Conservation (phyloP, 2,888 invertebrate species). For the Drosophila quinaria region DNA sequence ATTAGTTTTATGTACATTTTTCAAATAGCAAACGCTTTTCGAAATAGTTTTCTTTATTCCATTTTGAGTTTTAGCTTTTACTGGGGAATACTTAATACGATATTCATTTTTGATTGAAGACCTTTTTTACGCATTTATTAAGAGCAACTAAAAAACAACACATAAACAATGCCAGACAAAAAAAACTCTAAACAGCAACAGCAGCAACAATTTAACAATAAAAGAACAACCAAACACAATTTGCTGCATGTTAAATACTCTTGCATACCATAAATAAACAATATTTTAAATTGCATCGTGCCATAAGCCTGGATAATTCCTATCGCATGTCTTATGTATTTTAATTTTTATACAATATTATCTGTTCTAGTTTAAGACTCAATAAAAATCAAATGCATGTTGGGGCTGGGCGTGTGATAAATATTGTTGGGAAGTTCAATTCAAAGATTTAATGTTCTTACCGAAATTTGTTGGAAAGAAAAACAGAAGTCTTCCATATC, state of each 20-base stretch:
- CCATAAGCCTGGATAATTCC: slow-evolving; percentile 2
- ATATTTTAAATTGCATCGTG: slow-evolving; percentile 31
- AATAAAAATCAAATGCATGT: slow-evolving; percentile 33
- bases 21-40: slow-evolving; percentile 44
- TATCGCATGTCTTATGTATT: slow-evolving; percentile 32
- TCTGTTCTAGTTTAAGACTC: slow-evolving; percentile 2
- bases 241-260: slow-evolving; percentile 33
- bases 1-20: slow-evolving; percentile 47
- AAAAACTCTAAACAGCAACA: slow-evolving; percentile 46
- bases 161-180: slow-evolving; percentile 61
- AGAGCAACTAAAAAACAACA: slow-evolving; percentile 76
- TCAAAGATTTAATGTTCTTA: not conserved
- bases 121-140: slow-evolving; percentile 46
- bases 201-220: slow-evolving; percentile 34
- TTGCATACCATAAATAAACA: not conserved
- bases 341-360: slow-evolving; percentile 1
- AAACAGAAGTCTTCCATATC: not conserved
- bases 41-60: slow-evolving; percentile 38
- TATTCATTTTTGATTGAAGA: slow-evolving; percentile 42
- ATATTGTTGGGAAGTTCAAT: not conserved
- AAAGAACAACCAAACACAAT: slow-evolving; percentile 11
- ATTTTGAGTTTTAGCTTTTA: slow-evolving; percentile 42
- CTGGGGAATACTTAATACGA: slow-evolving; percentile 23
- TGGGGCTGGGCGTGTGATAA: slow-evolving; percentile 1
- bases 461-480: not conserved